Conservation (phyloP, 2,888 invertebrate species). For the Drosophila phalerata region DNA sequence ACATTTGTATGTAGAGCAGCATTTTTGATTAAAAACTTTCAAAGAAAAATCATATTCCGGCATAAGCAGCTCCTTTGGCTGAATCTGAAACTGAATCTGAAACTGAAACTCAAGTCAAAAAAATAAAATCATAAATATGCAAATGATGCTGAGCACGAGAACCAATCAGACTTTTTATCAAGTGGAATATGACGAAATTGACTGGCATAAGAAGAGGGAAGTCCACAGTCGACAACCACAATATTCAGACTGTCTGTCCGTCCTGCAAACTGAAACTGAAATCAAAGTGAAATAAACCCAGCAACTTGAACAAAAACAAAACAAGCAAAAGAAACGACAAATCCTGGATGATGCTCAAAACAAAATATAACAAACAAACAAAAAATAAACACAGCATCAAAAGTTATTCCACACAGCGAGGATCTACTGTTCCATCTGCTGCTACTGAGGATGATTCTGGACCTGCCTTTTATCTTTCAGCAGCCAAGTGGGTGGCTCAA, state of each 20-base stretch:
- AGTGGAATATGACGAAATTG: slow-evolving; percentile 82
- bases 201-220: slow-evolving; percentile 64
- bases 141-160: slow-evolving; percentile 69
- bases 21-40: slow-evolving; percentile 62
- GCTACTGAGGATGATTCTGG: slow-evolving; percentile 12
- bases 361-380: slow-evolving; percentile 44
- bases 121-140: slow-evolving; percentile 82
- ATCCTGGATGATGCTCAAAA: slow-evolving; percentile 41
- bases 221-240: slow-evolving; percentile 23
- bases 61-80: slow-evolving; percentile 10
- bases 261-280: slow-evolving; percentile 53
- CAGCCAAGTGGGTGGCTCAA: background rate
- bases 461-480: slow-evolving; percentile 65
- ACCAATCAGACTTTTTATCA: slow-evolving; percentile 84
- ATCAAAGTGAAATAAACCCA: slow-evolving; percentile 59
- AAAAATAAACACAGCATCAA: slow-evolving; percentile 64
- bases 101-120: slow-evolving; percentile 25
- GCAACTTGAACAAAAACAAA: slow-evolving; percentile 47
- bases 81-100: background rate
- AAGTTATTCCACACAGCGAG: slow-evolving; percentile 53
- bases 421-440: slow-evolving; percentile 5
- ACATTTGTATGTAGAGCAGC: slow-evolving; percentile 47
- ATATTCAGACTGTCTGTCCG: slow-evolving; percentile 17
- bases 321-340: slow-evolving; percentile 50
- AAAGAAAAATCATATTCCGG: slow-evolving; percentile 21